Evolutionary conservation across 2,888 invertebrate species (phyloP), one percentile per base, ranked within the genome.

Genomic region (Apomyelois bistriatella): DNA sequence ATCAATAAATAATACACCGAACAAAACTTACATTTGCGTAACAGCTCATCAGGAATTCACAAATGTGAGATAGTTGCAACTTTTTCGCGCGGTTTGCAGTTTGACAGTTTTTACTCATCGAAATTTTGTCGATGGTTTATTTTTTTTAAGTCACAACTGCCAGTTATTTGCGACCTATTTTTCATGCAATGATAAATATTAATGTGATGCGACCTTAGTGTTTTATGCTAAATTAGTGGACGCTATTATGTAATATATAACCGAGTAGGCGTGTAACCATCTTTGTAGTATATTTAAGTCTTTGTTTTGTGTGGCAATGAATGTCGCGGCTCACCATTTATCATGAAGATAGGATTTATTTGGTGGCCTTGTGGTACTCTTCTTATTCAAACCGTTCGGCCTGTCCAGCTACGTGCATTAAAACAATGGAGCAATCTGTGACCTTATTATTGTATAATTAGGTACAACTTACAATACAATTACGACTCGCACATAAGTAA

Each of bases 1-100:
- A 89, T 89, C 88, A 88, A 89, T 89, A 89, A 86, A 85, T 86
- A 89, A 85, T 87, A 86, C 82, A 79, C 80, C 70, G 76, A 75
- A 79, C 77, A 76, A 82, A 82, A 82, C 81, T 82, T 69, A 75
- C 72, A 71, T 82, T 87, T 87, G 81, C 86, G 84, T 80, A 86
- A 87, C 74, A 65, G 61, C 77, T 76, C 82, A 81, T 83, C 85
- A 71, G 61, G 57, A 56, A 64, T 66, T 65, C 74, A 70, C 73
- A 60, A 32, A 66, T 66, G 59, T 71, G 71, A 61, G 66, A 71
- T 47, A 43, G 32, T 46, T 46, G 53, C 17, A 49, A 42, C 12
- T 28, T 49, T 50, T 50, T 40, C 49, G 49, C 49, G 49, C 49
- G 40, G 16, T 50, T 28, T 49, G 40, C 49, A 49, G 13, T 40